Conservation (phyloP, 1,140 invertebrate genomes). For the Megathymus violae region DNA sequence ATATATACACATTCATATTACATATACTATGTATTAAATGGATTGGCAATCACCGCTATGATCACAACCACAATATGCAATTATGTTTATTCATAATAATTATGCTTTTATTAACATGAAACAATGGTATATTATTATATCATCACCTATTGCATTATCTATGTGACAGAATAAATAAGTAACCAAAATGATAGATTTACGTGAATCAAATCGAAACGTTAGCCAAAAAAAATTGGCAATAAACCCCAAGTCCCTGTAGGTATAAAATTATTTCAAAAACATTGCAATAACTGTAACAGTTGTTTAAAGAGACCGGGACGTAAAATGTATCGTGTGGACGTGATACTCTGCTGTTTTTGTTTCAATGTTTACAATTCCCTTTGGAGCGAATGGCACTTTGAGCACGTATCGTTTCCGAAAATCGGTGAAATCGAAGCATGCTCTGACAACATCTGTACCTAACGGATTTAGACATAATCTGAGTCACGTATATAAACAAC, state of each 20-base stretch:
- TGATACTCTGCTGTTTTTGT: background rate
- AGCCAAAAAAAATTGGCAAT: too few relatives aligned
- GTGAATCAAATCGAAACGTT: background rate
- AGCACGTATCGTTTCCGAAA: background rate
- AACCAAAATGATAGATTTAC: too few relatives aligned
- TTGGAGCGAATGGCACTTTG: background rate
- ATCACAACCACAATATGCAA: slow-evolving; percentile 82
- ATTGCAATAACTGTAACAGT: background rate
- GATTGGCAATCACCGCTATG: slow-evolving; percentile 77
- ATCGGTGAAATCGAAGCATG: background rate
- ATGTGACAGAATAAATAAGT: slow-evolving; percentile 33
- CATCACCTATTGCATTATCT: slow-evolving; percentile 27
- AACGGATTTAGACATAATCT: background rate
- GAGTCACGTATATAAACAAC: too few relatives aligned
- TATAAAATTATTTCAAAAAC: too few relatives aligned
- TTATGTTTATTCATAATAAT: slow-evolving; percentile 60
- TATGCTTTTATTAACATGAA: slow-evolving; percentile 49
- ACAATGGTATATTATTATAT: slow-evolving; percentile 33
- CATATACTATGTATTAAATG: slow-evolving; percentile 61
- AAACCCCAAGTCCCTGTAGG: too few relatives aligned
- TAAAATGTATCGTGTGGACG: background rate
- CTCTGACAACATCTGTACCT: background rate
- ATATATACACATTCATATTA: slow-evolving; percentile 68
- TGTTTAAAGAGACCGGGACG: background rate
- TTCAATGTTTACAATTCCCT: background rate